Conservation (phyloP, 2,797 vertebrate species). For the Geotrypetes seraphini region DNA sequence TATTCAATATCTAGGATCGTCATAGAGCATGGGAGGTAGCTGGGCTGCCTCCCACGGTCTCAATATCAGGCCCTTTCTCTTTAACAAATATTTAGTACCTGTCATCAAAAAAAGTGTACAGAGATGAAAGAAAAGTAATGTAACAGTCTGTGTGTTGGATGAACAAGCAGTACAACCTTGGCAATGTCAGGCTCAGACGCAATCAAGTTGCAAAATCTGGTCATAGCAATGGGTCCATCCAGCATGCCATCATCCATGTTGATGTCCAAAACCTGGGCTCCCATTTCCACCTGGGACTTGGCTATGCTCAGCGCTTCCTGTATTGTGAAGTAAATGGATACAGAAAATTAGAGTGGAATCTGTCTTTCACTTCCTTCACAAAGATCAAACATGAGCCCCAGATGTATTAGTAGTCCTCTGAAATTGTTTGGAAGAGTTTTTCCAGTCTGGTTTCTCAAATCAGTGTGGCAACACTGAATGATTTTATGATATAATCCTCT, state of each 20-base stretch:
- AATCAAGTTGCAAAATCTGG: conserved; percentile 82
- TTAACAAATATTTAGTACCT: no score
- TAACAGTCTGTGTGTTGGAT: background rate
- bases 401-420: no score
- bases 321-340: conserved; percentile 6
- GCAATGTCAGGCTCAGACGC: conserved; percentile 87
- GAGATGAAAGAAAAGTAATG: background rate
- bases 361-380: conserved; percentile 1
- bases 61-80: no score
- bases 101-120: no score
- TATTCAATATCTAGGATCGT: no score
- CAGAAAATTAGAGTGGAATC: background rate
- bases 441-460: no score
- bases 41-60: no score
- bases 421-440: no score
- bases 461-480: no score
- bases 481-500: no score
- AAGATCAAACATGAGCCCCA: no score
- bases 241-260: conserved; percentile 98
- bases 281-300: conserved; percentile 89
- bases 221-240: conserved; percentile 79
- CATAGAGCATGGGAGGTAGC: no score
- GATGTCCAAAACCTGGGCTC: conserved; percentile 87
- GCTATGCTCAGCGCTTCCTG: conserved; percentile 84
- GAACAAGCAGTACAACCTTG: conserved; percentile 48